Conservation (phyloP, 2,797 vertebrate species). For the Petrocephalus schoutedeni region DNA sequence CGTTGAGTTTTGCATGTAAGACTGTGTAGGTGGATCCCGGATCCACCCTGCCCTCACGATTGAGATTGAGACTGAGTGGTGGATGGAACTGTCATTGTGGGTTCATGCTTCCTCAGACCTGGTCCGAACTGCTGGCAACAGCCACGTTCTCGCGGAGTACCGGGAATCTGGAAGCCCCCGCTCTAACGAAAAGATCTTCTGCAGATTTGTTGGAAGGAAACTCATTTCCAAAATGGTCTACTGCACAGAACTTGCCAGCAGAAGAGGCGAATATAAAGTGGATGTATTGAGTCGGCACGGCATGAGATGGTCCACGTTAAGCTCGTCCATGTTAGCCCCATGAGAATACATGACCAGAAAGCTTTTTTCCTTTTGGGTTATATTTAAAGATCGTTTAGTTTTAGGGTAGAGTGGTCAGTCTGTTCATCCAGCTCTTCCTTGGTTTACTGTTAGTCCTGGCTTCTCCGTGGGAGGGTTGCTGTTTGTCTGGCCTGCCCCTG, state of each 20-base stretch:
- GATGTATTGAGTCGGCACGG: neutral
- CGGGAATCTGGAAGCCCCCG: too few relatives aligned
- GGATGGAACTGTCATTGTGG: neutral
- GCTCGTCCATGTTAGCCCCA: neutral
- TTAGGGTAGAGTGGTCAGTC: slow-evolving; percentile 17
- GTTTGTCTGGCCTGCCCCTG: neutral
- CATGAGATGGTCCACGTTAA: neutral
- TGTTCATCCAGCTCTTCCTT: neutral
- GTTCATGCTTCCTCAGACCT: neutral
- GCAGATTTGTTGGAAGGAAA: neutral
- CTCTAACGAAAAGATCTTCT: neutral
- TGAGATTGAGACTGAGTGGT: neutral
- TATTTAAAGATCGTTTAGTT: slow-evolving; percentile 45
- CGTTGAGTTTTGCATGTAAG: neutral
- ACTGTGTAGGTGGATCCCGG: neutral
- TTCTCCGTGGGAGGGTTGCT: neutral
- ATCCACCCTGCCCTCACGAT: neutral
- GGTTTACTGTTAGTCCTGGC: neutral
- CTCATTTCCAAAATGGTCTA: neutral
- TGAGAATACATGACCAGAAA: slow-evolving; percentile 38
- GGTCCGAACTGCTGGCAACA: neutral
- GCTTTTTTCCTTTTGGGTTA: slow-evolving; percentile 51
- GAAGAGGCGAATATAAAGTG: neutral
- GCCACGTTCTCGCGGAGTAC: neutral
- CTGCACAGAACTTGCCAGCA: neutral